phyloP scores from a whole-genome alignment of 2,888 invertebrate species.

The Cataglyphis rosenhaueri region DNA sequence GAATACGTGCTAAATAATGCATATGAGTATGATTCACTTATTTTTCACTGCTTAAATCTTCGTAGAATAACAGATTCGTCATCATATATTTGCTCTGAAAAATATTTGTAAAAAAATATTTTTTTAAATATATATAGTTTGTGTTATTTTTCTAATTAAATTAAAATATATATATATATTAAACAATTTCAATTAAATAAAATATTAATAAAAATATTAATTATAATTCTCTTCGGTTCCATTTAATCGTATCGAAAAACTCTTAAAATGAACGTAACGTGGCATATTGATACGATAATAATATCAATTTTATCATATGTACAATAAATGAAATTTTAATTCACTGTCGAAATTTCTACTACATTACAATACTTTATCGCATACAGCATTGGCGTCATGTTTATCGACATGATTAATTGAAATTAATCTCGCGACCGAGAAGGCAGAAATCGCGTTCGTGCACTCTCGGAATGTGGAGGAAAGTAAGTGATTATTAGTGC shows the following conservation, averaged over 20 bases:
- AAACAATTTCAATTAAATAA: background rate
- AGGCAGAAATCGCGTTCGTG: slow-evolving; percentile 5
- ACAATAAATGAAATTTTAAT: background rate
- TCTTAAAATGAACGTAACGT: background rate
- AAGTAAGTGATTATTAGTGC: background rate
- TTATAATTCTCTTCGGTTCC: background rate
- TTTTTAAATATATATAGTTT: background rate
- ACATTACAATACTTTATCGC: background rate
- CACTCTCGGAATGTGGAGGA: background rate
- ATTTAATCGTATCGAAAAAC: background rate
- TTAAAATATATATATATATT: background rate
- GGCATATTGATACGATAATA: background rate
- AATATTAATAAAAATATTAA: background rate
- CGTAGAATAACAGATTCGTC: background rate
- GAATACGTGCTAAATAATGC: background rate
- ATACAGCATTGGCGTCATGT: background rate
- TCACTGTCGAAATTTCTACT: background rate
- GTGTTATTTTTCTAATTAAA: too few relatives aligned
- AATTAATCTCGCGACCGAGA: background rate
- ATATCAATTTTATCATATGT: background rate
- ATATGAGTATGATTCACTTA: background rate
- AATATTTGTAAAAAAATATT: background rate
- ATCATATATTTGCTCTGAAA: background rate
- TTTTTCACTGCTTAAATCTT: background rate
- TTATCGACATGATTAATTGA: slow-evolving; percentile 9